These are phyloP conservation scores for Sceloporus tristichus DNA, from an alignment of 2,113 vertebrate species.

Conservation along the genomic window DNA sequence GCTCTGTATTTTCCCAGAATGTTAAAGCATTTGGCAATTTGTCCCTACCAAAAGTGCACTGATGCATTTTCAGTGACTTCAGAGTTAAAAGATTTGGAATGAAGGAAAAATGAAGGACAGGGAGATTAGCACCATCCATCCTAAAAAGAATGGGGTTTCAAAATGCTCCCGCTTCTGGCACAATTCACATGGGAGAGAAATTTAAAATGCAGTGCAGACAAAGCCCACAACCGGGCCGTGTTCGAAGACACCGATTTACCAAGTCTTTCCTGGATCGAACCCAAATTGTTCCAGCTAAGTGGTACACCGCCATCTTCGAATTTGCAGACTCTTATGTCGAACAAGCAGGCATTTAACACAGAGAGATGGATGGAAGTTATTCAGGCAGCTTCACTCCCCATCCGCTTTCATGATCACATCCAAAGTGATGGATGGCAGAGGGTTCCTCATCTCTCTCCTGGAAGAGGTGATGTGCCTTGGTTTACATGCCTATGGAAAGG, in stretches of 20 bases:
- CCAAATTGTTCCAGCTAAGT: too few species aligned
- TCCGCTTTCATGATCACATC: not conserved
- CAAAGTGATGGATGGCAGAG: not conserved
- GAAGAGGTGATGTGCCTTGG: not conserved
- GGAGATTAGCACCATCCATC: conserved; percentile 20
- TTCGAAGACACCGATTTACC: not conserved
- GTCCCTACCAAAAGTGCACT: not conserved
- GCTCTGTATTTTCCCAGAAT: too few species aligned
- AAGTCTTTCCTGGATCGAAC: not conserved
- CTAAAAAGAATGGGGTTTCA: not conserved
- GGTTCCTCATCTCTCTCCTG: not conserved
- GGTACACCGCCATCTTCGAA: too few species aligned
- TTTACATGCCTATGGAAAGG: not conserved
- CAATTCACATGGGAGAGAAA: not conserved
- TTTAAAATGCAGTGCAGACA: not conserved
- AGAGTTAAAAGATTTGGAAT: conserved; percentile 2
- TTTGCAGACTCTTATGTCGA: too few species aligned
- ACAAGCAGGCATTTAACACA: not conserved
- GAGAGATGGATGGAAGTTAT: not conserved
- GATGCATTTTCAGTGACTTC: not conserved
- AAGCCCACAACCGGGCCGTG: not conserved
- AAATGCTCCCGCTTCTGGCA: not conserved
- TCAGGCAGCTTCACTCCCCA: not conserved
- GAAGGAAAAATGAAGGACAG: not conserved
- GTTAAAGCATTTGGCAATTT: too few species aligned